Base-by-base conservation (phyloP, 2,113 vertebrate species). In the Zingel zingel region DNA sequence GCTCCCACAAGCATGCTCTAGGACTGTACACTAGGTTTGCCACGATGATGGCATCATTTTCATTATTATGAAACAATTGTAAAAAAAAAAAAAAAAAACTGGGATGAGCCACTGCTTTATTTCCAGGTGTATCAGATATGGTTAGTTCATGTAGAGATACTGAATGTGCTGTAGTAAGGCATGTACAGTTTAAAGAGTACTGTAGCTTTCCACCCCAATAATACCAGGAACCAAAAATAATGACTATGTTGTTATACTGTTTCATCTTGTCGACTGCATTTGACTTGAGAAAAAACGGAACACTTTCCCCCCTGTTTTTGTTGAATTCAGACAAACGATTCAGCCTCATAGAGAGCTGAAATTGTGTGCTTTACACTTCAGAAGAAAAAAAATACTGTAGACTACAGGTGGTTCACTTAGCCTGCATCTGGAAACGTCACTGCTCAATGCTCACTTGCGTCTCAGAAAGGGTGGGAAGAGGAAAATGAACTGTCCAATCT, bases 1-100 rank as follows among this genome's bases (percentile, higher is more conserved):
- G 85, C 86, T 93, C 89, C 89, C 91, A 92, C 88, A 84, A 88
- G 86, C 90, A 93, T 94, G 92, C 93, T 92, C 74, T 88, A 88
- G 92, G 90, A 92, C 94, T 93, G 92, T 91, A 95, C 93, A 94
- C 64, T 90, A 86, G 84, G 81, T 84, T 91, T 87, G 86, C 79
- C 83, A 84, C 87, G 86, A 88, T 48, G 79, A 84, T 82, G 76
- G 67, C 65, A 43, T 74, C 59, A 75, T 53, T 48, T 51, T 66
- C 25, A 27, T 67, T 59, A 74, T 85, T 83, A 88, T 89, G 89
- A 86, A 85, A 86, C 79, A 27, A 59, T 71, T 48, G 84, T 51
- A 5, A 21, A 71, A 83, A 74, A 67, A 21, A 51, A 63, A 79
- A 57, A 84, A 62, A 39, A 50, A 53, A 79, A 74, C 71, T 72